Evolutionary conservation across 2,113 vertebrate species (phyloP).

Genomic region (Smithornis capensis): DNA sequence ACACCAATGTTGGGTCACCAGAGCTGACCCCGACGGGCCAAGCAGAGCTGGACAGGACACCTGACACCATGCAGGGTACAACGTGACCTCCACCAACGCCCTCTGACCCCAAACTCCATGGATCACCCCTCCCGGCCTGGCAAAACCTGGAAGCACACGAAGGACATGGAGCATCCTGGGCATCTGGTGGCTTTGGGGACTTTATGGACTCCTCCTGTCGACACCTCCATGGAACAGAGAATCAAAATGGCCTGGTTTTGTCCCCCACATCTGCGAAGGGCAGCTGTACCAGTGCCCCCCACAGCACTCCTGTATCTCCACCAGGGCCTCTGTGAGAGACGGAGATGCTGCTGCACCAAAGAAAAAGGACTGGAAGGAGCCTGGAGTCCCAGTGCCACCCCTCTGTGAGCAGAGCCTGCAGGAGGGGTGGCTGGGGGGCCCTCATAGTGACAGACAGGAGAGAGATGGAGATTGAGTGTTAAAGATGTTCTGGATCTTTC

Average conservation of each 20-base stretch:
- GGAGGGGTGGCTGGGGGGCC: background rate
- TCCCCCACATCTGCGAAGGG: background rate
- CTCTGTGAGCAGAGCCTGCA: background rate
- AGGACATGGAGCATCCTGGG: background rate
- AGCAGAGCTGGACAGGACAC: background rate
- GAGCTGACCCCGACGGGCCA: accelerated
- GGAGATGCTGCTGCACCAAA: background rate
- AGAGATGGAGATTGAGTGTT: background rate
- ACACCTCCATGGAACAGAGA: background rate
- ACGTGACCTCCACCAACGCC: accelerated
- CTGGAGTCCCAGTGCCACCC: background rate
- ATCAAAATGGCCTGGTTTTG: background rate
- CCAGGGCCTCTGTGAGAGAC: background rate
- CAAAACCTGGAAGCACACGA: background rate
- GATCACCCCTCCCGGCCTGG: accelerated
- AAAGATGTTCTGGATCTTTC: background rate
- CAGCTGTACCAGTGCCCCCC: accelerated
- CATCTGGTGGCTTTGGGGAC: background rate
- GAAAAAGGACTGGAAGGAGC: background rate
- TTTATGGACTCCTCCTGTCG: background rate
- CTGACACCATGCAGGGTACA: accelerated
- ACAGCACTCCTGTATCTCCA: background rate
- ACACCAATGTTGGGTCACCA: accelerated
- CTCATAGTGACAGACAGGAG: background rate
- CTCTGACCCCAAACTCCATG: accelerated